Conservation (phyloP, 2,113 vertebrate species). For the Herpetotheres cachinnans region DNA sequence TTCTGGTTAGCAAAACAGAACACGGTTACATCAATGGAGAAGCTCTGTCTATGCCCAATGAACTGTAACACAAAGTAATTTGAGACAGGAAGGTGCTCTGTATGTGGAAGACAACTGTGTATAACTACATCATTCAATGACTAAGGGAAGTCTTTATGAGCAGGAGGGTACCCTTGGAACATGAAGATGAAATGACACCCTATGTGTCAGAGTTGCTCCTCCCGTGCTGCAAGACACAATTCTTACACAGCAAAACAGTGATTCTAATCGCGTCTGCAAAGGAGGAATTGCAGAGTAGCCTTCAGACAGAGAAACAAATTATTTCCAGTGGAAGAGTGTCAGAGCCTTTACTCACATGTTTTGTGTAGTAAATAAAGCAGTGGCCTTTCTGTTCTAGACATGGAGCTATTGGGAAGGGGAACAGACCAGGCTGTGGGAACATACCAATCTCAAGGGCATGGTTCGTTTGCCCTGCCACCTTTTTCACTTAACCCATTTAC, state of each 20-base stretch:
- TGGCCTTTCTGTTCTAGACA: conserved; percentile 7
- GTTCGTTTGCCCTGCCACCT: neutral
- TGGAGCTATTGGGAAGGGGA: neutral
- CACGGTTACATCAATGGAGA: neutral
- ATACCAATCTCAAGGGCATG: neutral
- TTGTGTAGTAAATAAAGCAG: neutral
- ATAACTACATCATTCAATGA: neutral
- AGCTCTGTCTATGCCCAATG: neutral
- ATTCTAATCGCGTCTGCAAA: neutral
- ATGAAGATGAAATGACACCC: neutral
- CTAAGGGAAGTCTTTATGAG: neutral
- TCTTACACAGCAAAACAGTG: neutral
- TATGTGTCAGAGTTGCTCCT: neutral
- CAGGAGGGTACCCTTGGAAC: neutral
- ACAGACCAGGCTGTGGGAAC: conserved; percentile 1
- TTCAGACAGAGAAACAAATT: neutral
- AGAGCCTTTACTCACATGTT: neutral
- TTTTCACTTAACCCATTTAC: neutral
- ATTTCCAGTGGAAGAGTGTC: neutral
- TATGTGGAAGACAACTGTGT: neutral
- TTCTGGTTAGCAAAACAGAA: neutral
- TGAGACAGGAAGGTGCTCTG: neutral
- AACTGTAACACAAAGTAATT: neutral
- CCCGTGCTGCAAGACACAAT: neutral
- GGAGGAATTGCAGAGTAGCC: neutral